A percentile compares a stretch with the other conserved stretches of the same genome.
phyloP scores from a whole-genome alignment of 2,797 vertebrate genomes.

The Yasuhikotakia modesta region DNA sequence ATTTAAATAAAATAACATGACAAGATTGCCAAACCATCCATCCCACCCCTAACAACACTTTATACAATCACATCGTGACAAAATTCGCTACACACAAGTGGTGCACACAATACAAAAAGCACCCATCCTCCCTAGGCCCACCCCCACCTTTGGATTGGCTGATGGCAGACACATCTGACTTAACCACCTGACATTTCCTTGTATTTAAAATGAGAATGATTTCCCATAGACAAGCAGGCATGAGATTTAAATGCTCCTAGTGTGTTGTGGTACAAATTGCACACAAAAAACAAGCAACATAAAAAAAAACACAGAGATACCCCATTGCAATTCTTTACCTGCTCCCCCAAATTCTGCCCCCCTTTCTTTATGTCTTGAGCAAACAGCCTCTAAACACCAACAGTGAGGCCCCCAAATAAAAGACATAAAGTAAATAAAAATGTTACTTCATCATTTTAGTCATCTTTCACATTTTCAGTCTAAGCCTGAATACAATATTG shows the following conservation, averaged over 20 bases:
- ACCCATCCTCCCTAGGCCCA: conserved; percentile 42
- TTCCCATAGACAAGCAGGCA: not conserved
- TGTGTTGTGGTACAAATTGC: conserved; percentile 7
- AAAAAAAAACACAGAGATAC: conserved; percentile 35
- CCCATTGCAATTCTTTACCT: conserved; percentile 14
- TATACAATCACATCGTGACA: conserved; percentile 79
- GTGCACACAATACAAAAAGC: conserved; percentile 71
- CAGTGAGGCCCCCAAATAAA: conserved; percentile 39
- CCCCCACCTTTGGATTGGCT: conserved; percentile 46
- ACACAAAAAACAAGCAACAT: conserved; percentile 42
- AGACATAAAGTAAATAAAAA: conserved; percentile 49
- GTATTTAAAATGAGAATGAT: not conserved
- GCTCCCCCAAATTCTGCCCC: conserved; percentile 45
- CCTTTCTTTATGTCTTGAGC: not conserved
- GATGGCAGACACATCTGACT: not conserved
- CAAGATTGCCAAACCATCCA: conserved; percentile 55
- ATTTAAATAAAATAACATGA: conserved; percentile 67
- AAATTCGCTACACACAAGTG: conserved; percentile 70
- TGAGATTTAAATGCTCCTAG: conserved; percentile 1
- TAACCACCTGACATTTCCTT: conserved; percentile 9
- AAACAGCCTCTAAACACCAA: conserved; percentile 8
- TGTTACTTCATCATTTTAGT: conserved; percentile 61
- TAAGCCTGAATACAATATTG: conserved; percentile 71
- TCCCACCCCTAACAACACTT: conserved; percentile 59
- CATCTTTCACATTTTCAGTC: conserved; percentile 59